Percentiles rank a stretch among this genome's conserved stretches.
Evolutionary conservation across 1,140 invertebrate species (phyloP).

Genomic region (Bombus affinis): DNA sequence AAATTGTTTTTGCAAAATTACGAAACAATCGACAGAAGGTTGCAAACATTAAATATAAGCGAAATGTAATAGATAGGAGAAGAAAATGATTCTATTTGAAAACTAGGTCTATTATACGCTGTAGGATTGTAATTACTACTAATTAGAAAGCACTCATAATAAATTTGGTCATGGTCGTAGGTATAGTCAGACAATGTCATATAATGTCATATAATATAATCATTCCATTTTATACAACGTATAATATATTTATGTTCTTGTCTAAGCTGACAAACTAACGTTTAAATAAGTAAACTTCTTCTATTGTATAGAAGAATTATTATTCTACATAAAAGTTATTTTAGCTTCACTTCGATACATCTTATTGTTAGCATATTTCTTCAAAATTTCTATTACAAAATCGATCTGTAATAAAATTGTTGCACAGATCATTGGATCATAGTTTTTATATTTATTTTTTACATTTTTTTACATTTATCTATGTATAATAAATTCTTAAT

Average conservation of each 20-base stretch:
- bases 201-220: too few relatives aligned
- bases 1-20: neutral
- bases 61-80: too few relatives aligned
- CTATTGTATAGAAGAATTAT: neutral
- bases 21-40: too few relatives aligned
- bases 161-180: too few relatives aligned
- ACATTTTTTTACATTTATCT: neutral
- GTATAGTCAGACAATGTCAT: too few relatives aligned
- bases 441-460: neutral
- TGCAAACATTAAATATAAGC: too few relatives aligned
- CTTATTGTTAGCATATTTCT: too few relatives aligned
- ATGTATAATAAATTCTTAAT: neutral
- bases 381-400: neutral
- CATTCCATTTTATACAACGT: too few relatives aligned
- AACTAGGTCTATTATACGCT: neutral
- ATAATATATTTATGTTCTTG: too few relatives aligned
- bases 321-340: neutral
- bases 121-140: too few relatives aligned
- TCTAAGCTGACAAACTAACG: neutral
- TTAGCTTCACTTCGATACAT: neutral
- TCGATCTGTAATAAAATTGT: conserved; percentile 44
- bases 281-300: neutral
- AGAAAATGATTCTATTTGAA: too few relatives aligned
- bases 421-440: conserved; percentile 24
- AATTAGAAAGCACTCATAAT: too few relatives aligned